Evolutionary conservation across 2,797 vertebrate genomes (phyloP), one percentile per base, ranked within the genome.

Genomic region (Cynodonichthys magdalenae): DNA sequence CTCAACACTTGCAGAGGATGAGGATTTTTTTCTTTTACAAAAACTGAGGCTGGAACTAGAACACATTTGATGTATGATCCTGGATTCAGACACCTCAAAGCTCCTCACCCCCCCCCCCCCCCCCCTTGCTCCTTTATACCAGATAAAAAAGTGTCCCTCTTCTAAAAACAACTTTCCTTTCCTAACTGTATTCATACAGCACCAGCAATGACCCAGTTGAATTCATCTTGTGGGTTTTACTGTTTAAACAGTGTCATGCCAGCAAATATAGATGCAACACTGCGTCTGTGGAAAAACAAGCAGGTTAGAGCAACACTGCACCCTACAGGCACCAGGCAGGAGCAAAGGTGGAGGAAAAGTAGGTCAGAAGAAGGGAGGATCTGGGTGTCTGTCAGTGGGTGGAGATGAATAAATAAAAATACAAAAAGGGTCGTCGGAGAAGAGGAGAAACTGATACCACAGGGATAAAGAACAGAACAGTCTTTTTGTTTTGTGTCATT

Each of bases 231-330:
- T 12, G 2, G 1, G 46, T 47, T 69, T 60, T 50, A 51, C 69
- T 50, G 46, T 27, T 56, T 42, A 50, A 54, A 62, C 14, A 34
- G 7, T 53, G 72, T 56, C 39, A 34, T 56, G 52, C 27, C 48
- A 49, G n/a, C 29, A 71, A 69, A 74, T 20, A 24, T 2, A 50
- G 55, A 69, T 59, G 52, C 62, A 53, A 52, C 39, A 44, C 60
- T 8, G 56, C 42, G 2, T 64, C 18, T 46, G 51, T 18, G 31
- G 24, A 42, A 51, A 41, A 79, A 53, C 6, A 41, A 42, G 11
- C 39, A 59, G 41, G 50, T 64, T 63, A 59, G 81, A 77, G 60
- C 79, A 82, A 85, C 74, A 79, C 83, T 85, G 87, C 92, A 79
- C 82, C 85, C 93, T 68, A 72, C 85, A 77, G 91, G 88, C 66